Conservation (phyloP, 2,113 vertebrate genomes). For the Oreochromis tanganicae region DNA sequence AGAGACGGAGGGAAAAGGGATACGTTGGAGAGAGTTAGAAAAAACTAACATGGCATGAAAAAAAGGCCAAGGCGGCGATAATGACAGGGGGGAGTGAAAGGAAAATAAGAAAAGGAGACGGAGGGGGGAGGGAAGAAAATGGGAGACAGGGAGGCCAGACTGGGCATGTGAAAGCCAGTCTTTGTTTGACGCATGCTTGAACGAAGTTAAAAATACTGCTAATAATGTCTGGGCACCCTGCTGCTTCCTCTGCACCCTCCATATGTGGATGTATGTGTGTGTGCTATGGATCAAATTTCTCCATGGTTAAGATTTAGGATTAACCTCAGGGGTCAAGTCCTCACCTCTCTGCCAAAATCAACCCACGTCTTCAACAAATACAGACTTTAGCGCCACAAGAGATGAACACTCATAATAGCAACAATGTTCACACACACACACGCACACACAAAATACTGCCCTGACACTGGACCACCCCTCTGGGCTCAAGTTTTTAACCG, state of each 20-base stretch:
- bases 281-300: conserved; percentile 24
- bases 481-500: background rate
- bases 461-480: conserved; percentile 12
- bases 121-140: background rate
- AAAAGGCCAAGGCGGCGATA: background rate
- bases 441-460: background rate
- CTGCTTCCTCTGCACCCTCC: conserved; percentile 1
- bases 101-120: conserved; percentile 38
- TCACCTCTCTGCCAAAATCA: conserved; percentile 19
- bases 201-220: conserved; percentile 45
- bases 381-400: background rate
- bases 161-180: conserved; percentile 53
- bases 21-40: background rate
- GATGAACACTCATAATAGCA: background rate
- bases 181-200: conserved; percentile 48
- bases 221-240: conserved; percentile 24
- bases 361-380: background rate
- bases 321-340: conserved; percentile 43
- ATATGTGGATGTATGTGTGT: background rate
- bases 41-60: conserved; percentile 17
- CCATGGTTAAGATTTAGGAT: conserved; percentile 30
- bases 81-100: conserved; percentile 1
- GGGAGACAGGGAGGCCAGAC: conserved; percentile 9
- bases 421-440: background rate
- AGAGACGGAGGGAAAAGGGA: background rate